Percentiles rank a stretch among this genome's conserved stretches.
Evolutionary conservation across 2,113 vertebrate genomes (phyloP).

Genomic region (Trematocara nigrifrons): DNA sequence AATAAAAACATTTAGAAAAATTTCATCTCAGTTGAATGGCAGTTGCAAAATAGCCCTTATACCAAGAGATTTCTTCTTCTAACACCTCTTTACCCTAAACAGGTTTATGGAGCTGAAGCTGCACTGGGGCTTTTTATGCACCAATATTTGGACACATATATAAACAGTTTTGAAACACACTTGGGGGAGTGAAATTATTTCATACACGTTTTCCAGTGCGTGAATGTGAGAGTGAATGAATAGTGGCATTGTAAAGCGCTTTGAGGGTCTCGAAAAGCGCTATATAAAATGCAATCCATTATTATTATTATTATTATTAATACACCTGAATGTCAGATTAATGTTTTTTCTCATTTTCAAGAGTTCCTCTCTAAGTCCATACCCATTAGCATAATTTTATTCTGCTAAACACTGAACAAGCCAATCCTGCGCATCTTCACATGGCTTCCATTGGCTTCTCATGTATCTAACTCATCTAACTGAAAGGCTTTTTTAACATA

Average conservation of each 20-base stretch:
- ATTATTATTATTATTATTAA: not conserved
- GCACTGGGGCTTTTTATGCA: not conserved
- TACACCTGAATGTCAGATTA: not conserved
- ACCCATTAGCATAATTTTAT: not conserved
- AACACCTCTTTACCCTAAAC: not conserved
- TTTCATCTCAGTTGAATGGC: not conserved
- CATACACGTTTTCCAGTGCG: not conserved
- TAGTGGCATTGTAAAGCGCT: too few relatives aligned
- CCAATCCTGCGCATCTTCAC: constrained; percentile 8
- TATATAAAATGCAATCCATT: too few relatives aligned
- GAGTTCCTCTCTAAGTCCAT: not conserved
- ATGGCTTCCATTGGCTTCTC: not conserved
- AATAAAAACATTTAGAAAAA: not conserved
- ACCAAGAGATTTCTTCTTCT: not conserved
- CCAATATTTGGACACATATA: not conserved
- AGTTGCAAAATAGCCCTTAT: not conserved
- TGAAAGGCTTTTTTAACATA: constrained; percentile 29
- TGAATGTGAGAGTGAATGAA: too few relatives aligned
- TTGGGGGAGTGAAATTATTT: constrained; percentile 7
- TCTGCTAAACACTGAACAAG: not conserved
- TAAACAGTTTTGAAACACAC: not conserved
- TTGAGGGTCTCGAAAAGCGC: too few relatives aligned
- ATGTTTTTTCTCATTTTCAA: constrained; percentile 11
- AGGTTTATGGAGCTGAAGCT: not conserved
- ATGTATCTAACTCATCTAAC: constrained; percentile 17